Evolutionary conservation across 2,113 vertebrate genomes (phyloP), one percentile per base, ranked within the genome.

Genomic region (Lampris megalopsis): DNA sequence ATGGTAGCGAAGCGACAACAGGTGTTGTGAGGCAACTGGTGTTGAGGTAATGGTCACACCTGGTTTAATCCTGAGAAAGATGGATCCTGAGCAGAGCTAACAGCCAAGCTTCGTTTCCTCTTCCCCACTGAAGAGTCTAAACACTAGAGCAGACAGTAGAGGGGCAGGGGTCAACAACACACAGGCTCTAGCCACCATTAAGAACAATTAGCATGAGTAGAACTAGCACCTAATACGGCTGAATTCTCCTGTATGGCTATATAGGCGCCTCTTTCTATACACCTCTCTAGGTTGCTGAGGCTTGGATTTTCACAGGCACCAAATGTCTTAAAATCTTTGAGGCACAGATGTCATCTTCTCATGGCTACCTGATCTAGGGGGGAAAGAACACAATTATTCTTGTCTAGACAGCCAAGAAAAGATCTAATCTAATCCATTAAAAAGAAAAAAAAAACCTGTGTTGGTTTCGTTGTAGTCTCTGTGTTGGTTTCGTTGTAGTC

Each of bases 11-110:
- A 91, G 86, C 89, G 54, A 82, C 83, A 90, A 88, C 83, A 91
- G 89, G 88, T 82, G 83, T 90, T 78, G 87, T 89, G 86, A 91
- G 83, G 87, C 75, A 87, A 89, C 89, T 91, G 83, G 77, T 92
- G 92, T 92, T 90, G 96, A 96, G 95, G 96, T 97, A 99, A 96
- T 97, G 95, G 96, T 97, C 98, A 99, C 98, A 99, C 98, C 98
- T 99, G 98, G 97, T 99, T 99, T 98, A 99, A 99, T 99, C 97
- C 98, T 99, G 98, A 99, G 98, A 99, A 99, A 99, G 98, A 97
- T 98, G 98, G 97, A 95, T 99, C 98, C 97, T 99, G 98, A 99
- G 97, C 98, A 97, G 97, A 97, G 97, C 98, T 99, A 99, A 99
- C 97, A 98, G 97, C 97, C 97, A 98, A 97, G 98, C 98, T 99